Evolutionary conservation across 2,888 invertebrate species (phyloP).

Genomic region (Octodonta nipae): DNA sequence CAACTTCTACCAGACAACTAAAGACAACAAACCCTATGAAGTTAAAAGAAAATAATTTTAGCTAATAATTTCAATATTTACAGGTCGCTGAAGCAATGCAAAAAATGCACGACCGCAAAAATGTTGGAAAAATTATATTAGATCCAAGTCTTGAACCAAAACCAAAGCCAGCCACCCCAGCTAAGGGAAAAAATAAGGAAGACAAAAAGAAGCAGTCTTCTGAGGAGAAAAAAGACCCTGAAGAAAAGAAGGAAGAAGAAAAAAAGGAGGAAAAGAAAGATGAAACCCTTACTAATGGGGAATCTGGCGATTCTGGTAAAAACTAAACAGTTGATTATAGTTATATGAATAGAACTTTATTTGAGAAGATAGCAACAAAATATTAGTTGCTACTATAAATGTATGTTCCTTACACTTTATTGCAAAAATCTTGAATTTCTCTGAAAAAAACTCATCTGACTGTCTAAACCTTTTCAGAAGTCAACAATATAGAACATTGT

Average conservation of each 20-base stretch:
- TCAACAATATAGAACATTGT: no score
- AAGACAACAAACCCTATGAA: no score
- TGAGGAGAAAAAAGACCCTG: constrained; percentile 43
- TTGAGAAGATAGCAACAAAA: no score
- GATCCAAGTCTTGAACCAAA: constrained; percentile 69
- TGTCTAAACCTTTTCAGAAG: no score
- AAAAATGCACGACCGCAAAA: constrained; percentile 83
- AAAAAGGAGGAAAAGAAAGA: constrained; percentile 35
- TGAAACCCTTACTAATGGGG: constrained; percentile 38
- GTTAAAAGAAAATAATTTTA: no score
- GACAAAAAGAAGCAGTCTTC: constrained; percentile 59
- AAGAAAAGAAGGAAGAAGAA: constrained; percentile 38
- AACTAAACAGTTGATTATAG: no score
- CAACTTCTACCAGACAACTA: no score
- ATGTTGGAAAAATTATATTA: constrained; percentile 75
- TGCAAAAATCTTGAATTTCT: no score
- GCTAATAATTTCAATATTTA: constrained; percentile 9
- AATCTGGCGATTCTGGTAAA: constrained; percentile 39
- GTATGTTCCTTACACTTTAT: no score
- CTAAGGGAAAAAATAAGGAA: constrained; percentile 58
- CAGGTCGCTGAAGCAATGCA: constrained; percentile 82
- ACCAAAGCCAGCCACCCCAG: constrained; percentile 65
- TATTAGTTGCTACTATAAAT: no score
- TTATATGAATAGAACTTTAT: no score
- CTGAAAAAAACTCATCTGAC: no score